Evolutionary conservation across 2,797 vertebrate species (phyloP), one percentile per base, ranked within the genome.

Genomic region (Loriculus beryllinus): DNA sequence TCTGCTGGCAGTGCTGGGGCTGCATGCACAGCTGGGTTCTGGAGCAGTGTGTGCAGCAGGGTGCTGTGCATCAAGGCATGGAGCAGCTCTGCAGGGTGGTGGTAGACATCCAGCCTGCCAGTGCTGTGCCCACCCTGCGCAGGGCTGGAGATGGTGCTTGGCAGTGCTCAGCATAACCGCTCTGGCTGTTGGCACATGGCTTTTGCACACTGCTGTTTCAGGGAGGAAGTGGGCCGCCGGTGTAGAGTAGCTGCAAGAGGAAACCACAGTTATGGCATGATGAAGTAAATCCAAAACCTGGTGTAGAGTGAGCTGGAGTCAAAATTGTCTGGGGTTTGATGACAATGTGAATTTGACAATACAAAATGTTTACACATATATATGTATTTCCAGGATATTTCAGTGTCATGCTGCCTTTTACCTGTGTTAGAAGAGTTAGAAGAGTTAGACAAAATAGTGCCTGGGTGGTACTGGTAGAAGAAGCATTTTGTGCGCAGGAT

Each of bases 81-180:
- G 47, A 42, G 9, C 14, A 5, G 29, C 39, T 71, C 22, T 54
- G 49, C 16, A 3, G 68, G 29, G 21, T 6, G 37, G 68, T 3
- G 1, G 35, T 17, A 35, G 35, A 28, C n/a, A 35, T 12, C 40
- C 49, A 19, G 62, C 60, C 39, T 43, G 47, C 74, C 31, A 57
- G 54, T 35, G 33, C n/a, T 57, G 54, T 57, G 56, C 33, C 22
- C 33, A 25, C 33, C 22, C 10, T 10, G 35, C 37, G 29, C 25
- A 7, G 31, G 31, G 59, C 47, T 4, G 23, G 31, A 63, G 74
- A 33, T 11, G 6, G 43, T 5, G 31, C 5, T 17, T 10, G 47
- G 23, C 45, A 22, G 47, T 4, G 1, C 18, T 33, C 5, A 31
- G 31, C 3, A 8, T n/a, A 16, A 16, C 25, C 2, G 3, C 19